Base-by-base conservation (phyloP, 2,113 vertebrate genomes). In the Sorex fumeus region DNA sequence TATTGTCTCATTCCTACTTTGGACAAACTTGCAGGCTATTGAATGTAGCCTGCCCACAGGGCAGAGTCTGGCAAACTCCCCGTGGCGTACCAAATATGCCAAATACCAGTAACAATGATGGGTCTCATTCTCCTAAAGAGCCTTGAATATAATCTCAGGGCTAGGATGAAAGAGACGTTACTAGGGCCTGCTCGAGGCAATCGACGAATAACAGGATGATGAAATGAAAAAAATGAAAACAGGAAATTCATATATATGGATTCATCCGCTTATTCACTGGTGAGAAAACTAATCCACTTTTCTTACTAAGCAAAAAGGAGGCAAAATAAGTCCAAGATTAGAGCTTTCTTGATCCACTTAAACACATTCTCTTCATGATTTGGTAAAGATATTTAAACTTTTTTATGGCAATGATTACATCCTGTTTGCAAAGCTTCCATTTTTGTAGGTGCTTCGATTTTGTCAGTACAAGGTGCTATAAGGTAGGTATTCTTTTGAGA, bases 401-500 rank as follows among this genome's bases (percentile, higher is more conserved):
- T 70, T n/a, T 67, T 10, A 16, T 0, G 45, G 25, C 19, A 78
- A 32, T 66, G 23, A 66, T 34, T 75, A 83, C 19, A 60, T 93
- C 43, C 32, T 93, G 53, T 77, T 91, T 80, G 78, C 53, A 40
- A 91, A 53, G 45, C 57, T 94, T 95, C 78, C 79, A 70, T 77
- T 85, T 95, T 76, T 91, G 34, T 12, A 91, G 57, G 75, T 78
- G 85, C 62, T 84, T 92, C 64, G 87, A 93, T 94, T 95, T 93
- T 89, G 94, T 95, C 92, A 87, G 76, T 67, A 53, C 53, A 80
- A 93, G 34, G 60, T 79, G 75, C 77, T 62, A 78, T 66, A 34
- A 32, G 72, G 53, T 91, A 13, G 60, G 32, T 87, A 93, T 96
- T 96, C 81, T 89, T 87, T 60, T 7, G 18, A 53, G 78, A 43